Evolutionary conservation across 2,888 invertebrate genomes (phyloP).

Genomic region (Drosophila nigritarsus): DNA sequence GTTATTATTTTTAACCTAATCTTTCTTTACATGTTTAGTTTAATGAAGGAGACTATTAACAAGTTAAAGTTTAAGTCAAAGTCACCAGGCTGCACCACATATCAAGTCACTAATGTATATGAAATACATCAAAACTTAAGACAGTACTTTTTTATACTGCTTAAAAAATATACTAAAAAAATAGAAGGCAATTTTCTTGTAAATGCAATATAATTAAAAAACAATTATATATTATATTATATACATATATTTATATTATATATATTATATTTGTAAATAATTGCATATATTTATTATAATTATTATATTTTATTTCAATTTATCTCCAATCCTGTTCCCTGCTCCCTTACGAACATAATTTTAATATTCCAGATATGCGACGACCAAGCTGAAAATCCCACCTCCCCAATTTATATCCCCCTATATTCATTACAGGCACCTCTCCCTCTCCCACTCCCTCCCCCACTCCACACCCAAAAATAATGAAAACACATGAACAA

Average conservation of each 20-base stretch:
- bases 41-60: too few species aligned
- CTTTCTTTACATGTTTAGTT: background rate
- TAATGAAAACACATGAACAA: conserved; percentile 52
- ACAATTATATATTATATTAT: background rate
- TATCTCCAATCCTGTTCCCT: background rate
- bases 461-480: conserved; percentile 8
- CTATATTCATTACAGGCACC: background rate
- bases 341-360: conserved; percentile 27
- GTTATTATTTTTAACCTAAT: background rate
- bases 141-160: background rate
- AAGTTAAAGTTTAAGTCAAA: background rate
- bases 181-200: too few species aligned
- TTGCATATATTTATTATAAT: background rate
- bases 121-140: background rate
- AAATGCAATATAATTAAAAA: background rate
- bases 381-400: background rate
- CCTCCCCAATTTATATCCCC: background rate
- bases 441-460: too few species aligned
- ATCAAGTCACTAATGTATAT: background rate
- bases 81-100: background rate
- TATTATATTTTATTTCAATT: background rate
- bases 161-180: too few species aligned
- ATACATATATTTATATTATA: too few species aligned
- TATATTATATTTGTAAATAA: background rate
- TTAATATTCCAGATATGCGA: conserved; percentile 27